Evolutionary conservation across 2,888 invertebrate species (phyloP), one percentile per base, ranked within the genome.

Genomic region (Sisyra terminalis): DNA sequence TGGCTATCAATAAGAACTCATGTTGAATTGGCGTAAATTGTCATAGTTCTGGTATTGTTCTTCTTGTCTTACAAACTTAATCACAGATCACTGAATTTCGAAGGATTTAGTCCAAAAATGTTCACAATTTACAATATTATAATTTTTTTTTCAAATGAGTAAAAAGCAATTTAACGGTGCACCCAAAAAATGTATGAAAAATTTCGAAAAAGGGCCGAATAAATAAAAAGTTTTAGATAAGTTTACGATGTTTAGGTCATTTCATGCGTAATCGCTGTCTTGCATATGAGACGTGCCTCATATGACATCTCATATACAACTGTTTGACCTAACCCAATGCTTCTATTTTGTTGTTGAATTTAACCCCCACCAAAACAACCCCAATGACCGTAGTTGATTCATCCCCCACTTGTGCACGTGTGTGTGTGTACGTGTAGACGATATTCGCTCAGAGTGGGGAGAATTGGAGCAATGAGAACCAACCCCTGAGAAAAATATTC

Each of bases 291-390:
- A 38, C 37, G 29, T 30, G 40, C 13, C 14, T 30, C 30, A 13
- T 29, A 38, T 39, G 41, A 41, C 32, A 43, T 43, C 42, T 44
- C 44, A 35, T 34, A 39, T 16, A 18, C 31, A 11, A 42, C 32
- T 40, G 42, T 42, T 18, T 45, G 60, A 60, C 60, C 59, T 61
- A 59, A 57, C 61, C 59, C 60, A 54, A 47, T 45, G 52, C 52
- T 50, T 50, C 61, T 60, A 37, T 37, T 15, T 37, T 37, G 37
- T 37, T 37, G 24, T 24, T 24, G 24, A 24, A 24, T 24, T 24
- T 24, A 24, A 24, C 24, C 24, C 24, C 24, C 24, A 24, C 24
- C 24, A 24, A 24, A 24, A 24, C 24, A 24, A 24, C 24, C 24
- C 24, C 24, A 24, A 24, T 24, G 24, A 24, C 24, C 24, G 24